Base-by-base conservation (phyloP, 1,140 invertebrate species). In the Riptortus pedestris region DNA sequence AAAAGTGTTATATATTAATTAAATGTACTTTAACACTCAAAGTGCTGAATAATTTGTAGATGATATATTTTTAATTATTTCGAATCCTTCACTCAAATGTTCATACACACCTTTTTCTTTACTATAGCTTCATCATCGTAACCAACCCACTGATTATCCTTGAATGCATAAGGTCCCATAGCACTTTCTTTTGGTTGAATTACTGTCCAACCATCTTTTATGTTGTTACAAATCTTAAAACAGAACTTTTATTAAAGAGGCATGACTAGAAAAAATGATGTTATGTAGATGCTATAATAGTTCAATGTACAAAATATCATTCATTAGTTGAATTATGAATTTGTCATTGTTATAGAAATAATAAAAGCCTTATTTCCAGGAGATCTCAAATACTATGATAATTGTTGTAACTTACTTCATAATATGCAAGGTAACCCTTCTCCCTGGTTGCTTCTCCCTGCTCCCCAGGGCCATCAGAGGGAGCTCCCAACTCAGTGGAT, bases 71-170 rank as follows among this genome's bases (percentile, higher is more conserved):
- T n/a, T n/a, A n/a, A n/a, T n/a, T n/a, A n/a, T n/a, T n/a, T n/a
- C n/a, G n/a, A n/a, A n/a, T n/a, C n/a, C n/a, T n/a, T n/a, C n/a
- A n/a, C n/a, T n/a, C n/a, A n/a, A n/a, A n/a, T n/a, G n/a, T n/a
- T 38, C 14, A 7, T 38, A 7, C 31, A 38, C 5, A 78, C 78
- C 71, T 80, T 80, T 29, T 73, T 70, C 61, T 72, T 81, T 0
- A 91, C 89, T 48, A 93, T 93, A 27, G 86, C 80, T 69, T 89
- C 83, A 71, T 96, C 92, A 71, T 96, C 93, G 71, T 93, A 96
- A 1, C 91, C 90, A n/a, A 96, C 91, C 93, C 92, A 96, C 75
- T 94, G 90, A 73, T 93, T 87, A 22, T 81, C 87, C 67, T 84
- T 86, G 72, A 80, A 91, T 11, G 91, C 90, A 70, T 89, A 92